Conservation (phyloP, 1,140 invertebrate genomes). For the Achroia grisella region DNA sequence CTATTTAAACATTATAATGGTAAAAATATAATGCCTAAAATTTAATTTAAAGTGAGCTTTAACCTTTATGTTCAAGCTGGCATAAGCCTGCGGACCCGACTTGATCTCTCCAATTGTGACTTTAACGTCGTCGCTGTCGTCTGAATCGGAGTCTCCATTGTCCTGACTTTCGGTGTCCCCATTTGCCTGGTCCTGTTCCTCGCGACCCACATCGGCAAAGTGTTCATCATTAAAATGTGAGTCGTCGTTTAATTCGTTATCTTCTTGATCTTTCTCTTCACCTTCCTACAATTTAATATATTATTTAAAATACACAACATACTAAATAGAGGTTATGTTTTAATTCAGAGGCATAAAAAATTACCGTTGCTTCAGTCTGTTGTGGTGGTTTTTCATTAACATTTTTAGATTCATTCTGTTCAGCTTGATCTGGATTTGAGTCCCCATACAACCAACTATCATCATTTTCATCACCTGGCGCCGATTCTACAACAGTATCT, state of each 20-base stretch:
- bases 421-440: constrained; percentile 63
- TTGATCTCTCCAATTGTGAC: constrained; percentile 91
- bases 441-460: constrained; percentile 86
- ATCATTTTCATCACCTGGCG: constrained; percentile 80
- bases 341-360: constrained; percentile 1
- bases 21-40: too few relatives aligned
- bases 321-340: constrained; percentile 31
- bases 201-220: constrained; percentile 68
- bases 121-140: constrained; percentile 89
- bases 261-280: constrained; percentile 53
- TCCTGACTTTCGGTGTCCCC: constrained; percentile 75
- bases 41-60: too few relatives aligned
- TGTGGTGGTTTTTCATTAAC: constrained; percentile 27
- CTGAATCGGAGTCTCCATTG: constrained; percentile 81
- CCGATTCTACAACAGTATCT: constrained; percentile 43
- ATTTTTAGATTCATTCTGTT: constrained; percentile 33
- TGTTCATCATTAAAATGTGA: constrained; percentile 69
- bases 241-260: constrained; percentile 67
- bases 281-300: constrained; percentile 31
- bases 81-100: constrained; percentile 78
- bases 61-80: constrained; percentile 78
- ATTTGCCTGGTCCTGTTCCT: constrained; percentile 74
- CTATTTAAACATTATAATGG: too few relatives aligned
- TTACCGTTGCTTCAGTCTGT: constrained; percentile 23
- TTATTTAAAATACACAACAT: background rate